Conservation (phyloP, 2,797 vertebrate species). For the Anguilla pacifica region DNA sequence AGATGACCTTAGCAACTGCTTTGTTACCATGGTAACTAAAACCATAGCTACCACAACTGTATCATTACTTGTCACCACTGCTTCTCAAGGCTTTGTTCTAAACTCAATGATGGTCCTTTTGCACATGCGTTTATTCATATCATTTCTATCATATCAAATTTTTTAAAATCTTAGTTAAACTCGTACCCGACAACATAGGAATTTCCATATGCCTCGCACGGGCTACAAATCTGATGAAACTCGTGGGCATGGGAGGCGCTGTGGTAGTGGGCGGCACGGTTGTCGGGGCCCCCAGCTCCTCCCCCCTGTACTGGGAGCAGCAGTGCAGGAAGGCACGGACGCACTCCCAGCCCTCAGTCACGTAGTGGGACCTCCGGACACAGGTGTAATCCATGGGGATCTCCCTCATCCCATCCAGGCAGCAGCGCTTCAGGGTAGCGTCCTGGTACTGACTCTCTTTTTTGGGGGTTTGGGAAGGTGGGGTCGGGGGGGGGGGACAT, state of each 20-base stretch:
- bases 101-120: background rate
- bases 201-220: no score
- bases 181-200: no score
- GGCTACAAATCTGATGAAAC: no score
- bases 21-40: background rate
- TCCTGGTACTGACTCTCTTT: constrained; percentile 70
- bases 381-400: constrained; percentile 75
- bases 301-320: constrained; percentile 63
- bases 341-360: constrained; percentile 70
- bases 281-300: constrained; percentile 52
- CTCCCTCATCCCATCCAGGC: constrained; percentile 71
- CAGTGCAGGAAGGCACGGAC: constrained; percentile 73
- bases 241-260: no score
- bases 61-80: background rate
- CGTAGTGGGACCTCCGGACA: constrained; percentile 67
- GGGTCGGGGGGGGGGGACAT: background rate
- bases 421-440: constrained; percentile 66
- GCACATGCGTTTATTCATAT: no score
- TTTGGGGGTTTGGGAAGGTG: background rate
- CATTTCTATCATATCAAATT: no score
- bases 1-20: background rate
- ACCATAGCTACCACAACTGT: background rate
- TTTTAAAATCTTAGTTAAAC: background rate
- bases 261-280: constrained; percentile 35
- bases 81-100: background rate